These are phyloP conservation scores for Xyrauchen texanus DNA, from an alignment of 2,113 vertebrate species.

Conservation along the genomic window DNA sequence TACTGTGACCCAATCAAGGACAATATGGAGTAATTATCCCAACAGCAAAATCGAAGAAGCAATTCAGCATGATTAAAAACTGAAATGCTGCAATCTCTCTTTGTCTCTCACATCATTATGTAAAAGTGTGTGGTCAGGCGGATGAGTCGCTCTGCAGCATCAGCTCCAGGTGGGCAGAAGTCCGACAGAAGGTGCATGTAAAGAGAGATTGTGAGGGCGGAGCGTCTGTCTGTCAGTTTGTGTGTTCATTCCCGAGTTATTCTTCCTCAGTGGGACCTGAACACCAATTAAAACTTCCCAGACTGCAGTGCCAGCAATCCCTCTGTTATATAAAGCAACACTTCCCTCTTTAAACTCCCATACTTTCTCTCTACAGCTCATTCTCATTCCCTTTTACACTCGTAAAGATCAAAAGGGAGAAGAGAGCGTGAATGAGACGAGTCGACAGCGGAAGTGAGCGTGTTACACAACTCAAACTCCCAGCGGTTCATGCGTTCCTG, in stretches of 20 bases:
- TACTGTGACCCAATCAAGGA: slow-evolving; percentile 37
- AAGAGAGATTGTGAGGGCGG: too few relatives aligned
- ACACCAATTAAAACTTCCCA: slow-evolving; percentile 45
- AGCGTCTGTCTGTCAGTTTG: too few relatives aligned
- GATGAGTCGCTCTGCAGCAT: neutral
- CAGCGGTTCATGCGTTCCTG: neutral
- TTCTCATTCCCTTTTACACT: neutral
- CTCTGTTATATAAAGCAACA: slow-evolving; percentile 28
- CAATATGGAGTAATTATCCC: slow-evolving; percentile 26
- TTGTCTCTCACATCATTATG: too few relatives aligned
- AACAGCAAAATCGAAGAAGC: slow-evolving; percentile 31
- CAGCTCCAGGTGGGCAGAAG: neutral
- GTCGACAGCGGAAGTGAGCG: neutral
- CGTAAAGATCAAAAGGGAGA: slow-evolving; percentile 11
- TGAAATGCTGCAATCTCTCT: neutral
- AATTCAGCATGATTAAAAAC: slow-evolving; percentile 55
- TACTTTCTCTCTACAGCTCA: neutral
- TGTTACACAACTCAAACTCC: neutral
- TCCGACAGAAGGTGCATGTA: neutral
- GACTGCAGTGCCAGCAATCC: slow-evolving; percentile 5
- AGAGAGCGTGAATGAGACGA: slow-evolving; percentile 1
- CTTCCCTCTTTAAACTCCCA: too few relatives aligned
- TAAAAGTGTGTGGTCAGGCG: too few relatives aligned
- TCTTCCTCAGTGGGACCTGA: neutral
- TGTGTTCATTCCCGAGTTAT: too few relatives aligned